A percentile compares a stretch with the other conserved stretches of the same genome.
phyloP scores from a whole-genome alignment of 2,888 invertebrate genomes.

The Thumatha senex region DNA sequence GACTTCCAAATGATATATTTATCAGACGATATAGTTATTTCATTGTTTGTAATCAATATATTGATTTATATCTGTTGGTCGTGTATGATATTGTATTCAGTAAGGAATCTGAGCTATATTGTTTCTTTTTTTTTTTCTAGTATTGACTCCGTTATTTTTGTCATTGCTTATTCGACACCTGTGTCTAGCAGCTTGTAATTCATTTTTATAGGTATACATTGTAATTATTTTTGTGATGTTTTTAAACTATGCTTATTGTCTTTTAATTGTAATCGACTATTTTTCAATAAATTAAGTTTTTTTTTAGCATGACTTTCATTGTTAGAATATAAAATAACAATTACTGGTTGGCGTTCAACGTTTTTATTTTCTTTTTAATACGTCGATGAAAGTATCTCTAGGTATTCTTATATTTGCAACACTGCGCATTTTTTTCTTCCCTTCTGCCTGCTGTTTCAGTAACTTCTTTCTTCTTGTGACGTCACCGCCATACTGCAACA shows the following conservation, averaged over 20 bases:
- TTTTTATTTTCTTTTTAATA: constrained; percentile 87
- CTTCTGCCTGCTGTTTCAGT: constrained; percentile 94
- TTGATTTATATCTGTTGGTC: constrained; percentile 1
- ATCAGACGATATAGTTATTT: background rate
- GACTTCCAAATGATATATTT: constrained; percentile 21
- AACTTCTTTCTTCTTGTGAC: constrained; percentile 94
- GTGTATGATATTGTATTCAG: too few relatives aligned
- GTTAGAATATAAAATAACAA: too few relatives aligned
- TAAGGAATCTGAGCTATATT: constrained; percentile 23
- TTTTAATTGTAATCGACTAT: constrained; percentile 58
- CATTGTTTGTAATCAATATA: constrained; percentile 12
- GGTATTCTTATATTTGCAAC: constrained; percentile 96
- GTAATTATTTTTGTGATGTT: constrained; percentile 56
- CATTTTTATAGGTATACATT: constrained; percentile 40
- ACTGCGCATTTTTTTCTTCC: constrained; percentile 96
- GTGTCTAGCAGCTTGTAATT: constrained; percentile 34
- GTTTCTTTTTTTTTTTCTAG: background rate
- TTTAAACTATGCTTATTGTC: constrained; percentile 61
- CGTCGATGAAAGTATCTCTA: constrained; percentile 96
- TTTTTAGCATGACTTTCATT: constrained; percentile 34
- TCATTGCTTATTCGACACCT: constrained; percentile 10
- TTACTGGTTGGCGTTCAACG: background rate
- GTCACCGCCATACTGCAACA: constrained; percentile 94
- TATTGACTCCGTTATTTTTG: background rate
- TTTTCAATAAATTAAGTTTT: constrained; percentile 61